A percentile compares a stretch with the other conserved stretches of the same genome.
phyloP scores from a whole-genome alignment of 2,797 vertebrate genomes.

The Sandelia bainsii region DNA sequence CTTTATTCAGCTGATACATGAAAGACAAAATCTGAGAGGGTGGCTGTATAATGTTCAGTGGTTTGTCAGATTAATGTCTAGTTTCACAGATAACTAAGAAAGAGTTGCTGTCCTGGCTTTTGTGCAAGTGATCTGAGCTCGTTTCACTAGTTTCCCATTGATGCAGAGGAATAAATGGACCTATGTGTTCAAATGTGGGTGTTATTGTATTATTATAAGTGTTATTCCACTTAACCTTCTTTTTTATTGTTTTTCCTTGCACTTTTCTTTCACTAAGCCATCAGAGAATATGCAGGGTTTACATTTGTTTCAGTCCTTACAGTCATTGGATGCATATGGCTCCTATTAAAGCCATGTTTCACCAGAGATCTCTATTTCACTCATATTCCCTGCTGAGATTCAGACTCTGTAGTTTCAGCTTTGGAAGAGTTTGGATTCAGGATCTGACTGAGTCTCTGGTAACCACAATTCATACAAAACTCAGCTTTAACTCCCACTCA shows the following conservation, averaged over 20 bases:
- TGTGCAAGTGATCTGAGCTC: conserved; percentile 17
- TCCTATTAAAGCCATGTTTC: conserved; percentile 80
- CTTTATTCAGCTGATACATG: conserved; percentile 37
- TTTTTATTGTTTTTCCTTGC: conserved; percentile 62
- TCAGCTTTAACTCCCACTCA: conserved; percentile 11
- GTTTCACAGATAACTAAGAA: conserved; percentile 28
- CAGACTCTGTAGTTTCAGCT: conserved; percentile 65
- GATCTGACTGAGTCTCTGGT: conserved; percentile 58
- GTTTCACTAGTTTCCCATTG: conserved; percentile 28
- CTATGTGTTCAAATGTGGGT: conserved; percentile 20
- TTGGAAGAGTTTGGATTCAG: conserved; percentile 61
- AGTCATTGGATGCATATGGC: conserved; percentile 77
- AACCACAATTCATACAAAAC: conserved; percentile 57
- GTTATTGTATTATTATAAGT: conserved; percentile 1
- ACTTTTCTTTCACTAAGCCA: conserved; percentile 73
- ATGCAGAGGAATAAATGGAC: conserved; percentile 35
- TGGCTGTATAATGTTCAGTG: conserved; percentile 5
- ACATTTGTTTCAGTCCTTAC: conserved; percentile 50
- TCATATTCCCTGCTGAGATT: conserved; percentile 68
- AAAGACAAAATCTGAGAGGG: conserved; percentile 11
- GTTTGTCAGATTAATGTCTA: conserved; percentile 35
- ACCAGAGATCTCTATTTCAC: conserved; percentile 75
- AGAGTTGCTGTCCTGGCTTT: conserved; percentile 34
- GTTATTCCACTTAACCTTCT: conserved; percentile 54
- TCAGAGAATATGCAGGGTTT: conserved; percentile 60